phyloP scores from a whole-genome alignment of 2,113 vertebrate genomes.

The Dolichallabes microphthalmus region DNA sequence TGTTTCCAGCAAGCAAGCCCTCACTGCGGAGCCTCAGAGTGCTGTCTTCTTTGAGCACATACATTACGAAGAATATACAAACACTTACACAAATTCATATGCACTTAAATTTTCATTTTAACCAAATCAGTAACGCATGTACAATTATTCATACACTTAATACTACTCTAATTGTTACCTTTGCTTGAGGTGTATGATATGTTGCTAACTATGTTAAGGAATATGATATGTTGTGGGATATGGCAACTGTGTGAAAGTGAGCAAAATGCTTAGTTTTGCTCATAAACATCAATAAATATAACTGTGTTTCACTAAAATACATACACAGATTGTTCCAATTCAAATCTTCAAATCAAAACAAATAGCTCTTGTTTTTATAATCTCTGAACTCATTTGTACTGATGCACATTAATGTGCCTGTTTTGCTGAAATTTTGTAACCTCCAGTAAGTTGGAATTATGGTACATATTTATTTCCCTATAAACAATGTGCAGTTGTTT shows the following conservation, averaged over 20 bases:
- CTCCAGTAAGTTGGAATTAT: too few species aligned
- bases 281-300: neutral
- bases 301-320: neutral
- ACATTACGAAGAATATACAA: neutral
- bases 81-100: constrained; percentile 26
- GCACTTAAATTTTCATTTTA: neutral
- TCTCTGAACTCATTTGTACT: neutral
- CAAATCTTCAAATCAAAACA: neutral
- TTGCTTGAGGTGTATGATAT: too few species aligned
- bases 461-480: neutral
- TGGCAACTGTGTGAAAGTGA: neutral
- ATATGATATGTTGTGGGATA: neutral
- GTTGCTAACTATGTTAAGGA: too few species aligned
- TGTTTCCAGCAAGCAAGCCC: constrained; percentile 14
- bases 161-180: neutral
- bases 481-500: neutral
- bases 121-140: neutral
- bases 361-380: neutral
- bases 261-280: neutral
- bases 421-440: neutral
- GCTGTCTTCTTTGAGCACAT: constrained; percentile 17
- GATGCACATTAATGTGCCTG: neutral
- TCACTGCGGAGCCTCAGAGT: constrained; percentile 22
- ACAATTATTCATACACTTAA: neutral
- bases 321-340: neutral